Conservation (phyloP, 1,140 invertebrate species). For the Caenorhabditis elegans region DNA sequence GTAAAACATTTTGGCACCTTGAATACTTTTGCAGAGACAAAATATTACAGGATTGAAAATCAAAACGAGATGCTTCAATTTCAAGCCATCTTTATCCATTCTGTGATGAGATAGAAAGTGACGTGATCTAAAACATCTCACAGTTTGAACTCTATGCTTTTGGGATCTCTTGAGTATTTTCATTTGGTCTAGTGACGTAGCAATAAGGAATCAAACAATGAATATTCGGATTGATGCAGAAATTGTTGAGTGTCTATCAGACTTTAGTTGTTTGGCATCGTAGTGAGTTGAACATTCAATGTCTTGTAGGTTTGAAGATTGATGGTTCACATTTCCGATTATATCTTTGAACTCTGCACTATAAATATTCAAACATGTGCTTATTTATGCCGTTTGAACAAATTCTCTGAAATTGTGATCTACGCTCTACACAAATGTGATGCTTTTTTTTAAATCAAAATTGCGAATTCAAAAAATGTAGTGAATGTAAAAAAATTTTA, state of each 20-base stretch:
- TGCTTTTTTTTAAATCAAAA: too few relatives aligned
- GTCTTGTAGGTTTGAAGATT: not conserved
- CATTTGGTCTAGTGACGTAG: not conserved
- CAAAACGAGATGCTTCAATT: not conserved
- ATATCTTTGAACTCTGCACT: not conserved
- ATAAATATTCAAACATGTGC: not conserved
- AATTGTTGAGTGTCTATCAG: not conserved
- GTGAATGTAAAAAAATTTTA: too few relatives aligned
- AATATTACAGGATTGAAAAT: not conserved
- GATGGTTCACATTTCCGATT: not conserved
- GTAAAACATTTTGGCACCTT: constrained; percentile 28
- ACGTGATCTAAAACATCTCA: not conserved
- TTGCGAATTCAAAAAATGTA: too few relatives aligned
- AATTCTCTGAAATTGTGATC: too few relatives aligned
- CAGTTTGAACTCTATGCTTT: not conserved
- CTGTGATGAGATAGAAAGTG: not conserved
- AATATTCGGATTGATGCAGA: too few relatives aligned
- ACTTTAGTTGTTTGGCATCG: not conserved
- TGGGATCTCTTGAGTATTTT: not conserved
- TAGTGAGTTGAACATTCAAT: not conserved
- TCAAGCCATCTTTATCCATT: not conserved
- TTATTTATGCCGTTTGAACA: too few relatives aligned
- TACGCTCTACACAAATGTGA: too few relatives aligned
- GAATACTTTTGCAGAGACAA: not conserved
- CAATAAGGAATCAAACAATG: not conserved